Evolutionary conservation across 2,888 invertebrate species (phyloP), one percentile per base, ranked within the genome.

Genomic region (Thereva nobilitata): DNA sequence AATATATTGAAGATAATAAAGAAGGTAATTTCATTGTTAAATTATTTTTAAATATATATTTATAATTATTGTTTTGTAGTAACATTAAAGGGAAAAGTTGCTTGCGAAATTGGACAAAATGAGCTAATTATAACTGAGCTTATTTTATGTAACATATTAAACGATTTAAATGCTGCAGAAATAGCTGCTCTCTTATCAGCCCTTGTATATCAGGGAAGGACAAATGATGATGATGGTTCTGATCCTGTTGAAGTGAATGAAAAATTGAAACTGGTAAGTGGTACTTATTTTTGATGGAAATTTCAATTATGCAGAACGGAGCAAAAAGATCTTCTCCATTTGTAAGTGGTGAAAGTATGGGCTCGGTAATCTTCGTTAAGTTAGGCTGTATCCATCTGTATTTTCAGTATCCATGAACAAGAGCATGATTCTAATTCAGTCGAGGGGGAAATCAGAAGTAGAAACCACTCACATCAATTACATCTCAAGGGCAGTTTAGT

Each of bases 111-210:
- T 86, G 90, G 92, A 50, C 90, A 87, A 73, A 91, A 93, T 75
- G 97, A 95, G 79, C 83, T 99, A 23, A 86, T 99, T 63, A 90
- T 98, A 69, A 97, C 98, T 0, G 98, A 99, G 79, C 82, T 99
- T 53, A 91, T 98, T 44, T 88, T 97, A 73, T 87, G 93, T 70
- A 95, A 97, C 78, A 88, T 93, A 61, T 87, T 99, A 72, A 91
- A 91, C 0, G 89, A 92, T 74, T 86, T 94, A 69, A 87, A 88
- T 70, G 91, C 95, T 0, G 90, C 93, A 0, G 97, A 97, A 82
- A 95, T 98, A 53, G 97, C 97, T 0, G 96, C 97, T 0, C 79
- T 98, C 47, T 83, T 99, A 47, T 98, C 97, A 0, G 90, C 92
- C 61, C 85, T 97, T 72, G 96, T 99, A 47, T 97, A 94, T 81